These are phyloP conservation scores for Matsumyia berberina DNA, from an alignment of 2,888 invertebrate species.

Conservation along the genomic window DNA sequence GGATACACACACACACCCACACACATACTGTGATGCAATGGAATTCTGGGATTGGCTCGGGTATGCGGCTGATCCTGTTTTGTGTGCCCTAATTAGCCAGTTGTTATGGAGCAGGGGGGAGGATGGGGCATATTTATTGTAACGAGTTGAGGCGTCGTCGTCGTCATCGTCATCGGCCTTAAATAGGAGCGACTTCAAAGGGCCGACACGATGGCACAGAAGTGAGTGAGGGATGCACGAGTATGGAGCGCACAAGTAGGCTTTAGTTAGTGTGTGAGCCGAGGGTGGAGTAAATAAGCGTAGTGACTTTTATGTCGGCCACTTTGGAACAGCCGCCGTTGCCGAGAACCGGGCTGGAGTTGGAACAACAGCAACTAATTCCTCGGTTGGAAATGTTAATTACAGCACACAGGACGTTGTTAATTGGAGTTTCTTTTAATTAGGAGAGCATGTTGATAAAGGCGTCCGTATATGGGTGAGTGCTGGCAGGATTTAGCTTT, in stretches of 20 bases:
- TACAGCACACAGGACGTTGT: slow-evolving; percentile 65
- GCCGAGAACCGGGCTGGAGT: background rate
- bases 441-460: slow-evolving; percentile 60
- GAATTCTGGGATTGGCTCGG: slow-evolving; percentile 59
- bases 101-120: slow-evolving; percentile 48
- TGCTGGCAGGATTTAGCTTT: slow-evolving; percentile 9
- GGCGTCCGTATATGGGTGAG: background rate
- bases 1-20: slow-evolving; percentile 28
- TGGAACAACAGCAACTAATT: slow-evolving; percentile 59
- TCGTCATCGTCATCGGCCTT: slow-evolving; percentile 18
- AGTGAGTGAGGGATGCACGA: slow-evolving; percentile 18
- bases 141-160: slow-evolving; percentile 65
- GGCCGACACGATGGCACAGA: slow-evolving; percentile 8
- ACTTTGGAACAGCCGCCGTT: slow-evolving; percentile 62
- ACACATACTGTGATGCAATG: slow-evolving; percentile 51
- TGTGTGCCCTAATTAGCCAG: slow-evolving; percentile 71
- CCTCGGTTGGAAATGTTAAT: slow-evolving; percentile 66
- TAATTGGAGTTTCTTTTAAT: slow-evolving; percentile 73
- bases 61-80: slow-evolving; percentile 71
- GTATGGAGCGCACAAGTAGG: background rate
- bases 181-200: slow-evolving; percentile 62
- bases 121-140: slow-evolving; percentile 66
- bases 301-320: slow-evolving; percentile 72
- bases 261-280: background rate
- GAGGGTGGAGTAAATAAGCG: slow-evolving; percentile 67